These are phyloP conservation scores for Herpetotheres cachinnans DNA, from an alignment of 2,113 vertebrate species.

Conservation along the genomic window DNA sequence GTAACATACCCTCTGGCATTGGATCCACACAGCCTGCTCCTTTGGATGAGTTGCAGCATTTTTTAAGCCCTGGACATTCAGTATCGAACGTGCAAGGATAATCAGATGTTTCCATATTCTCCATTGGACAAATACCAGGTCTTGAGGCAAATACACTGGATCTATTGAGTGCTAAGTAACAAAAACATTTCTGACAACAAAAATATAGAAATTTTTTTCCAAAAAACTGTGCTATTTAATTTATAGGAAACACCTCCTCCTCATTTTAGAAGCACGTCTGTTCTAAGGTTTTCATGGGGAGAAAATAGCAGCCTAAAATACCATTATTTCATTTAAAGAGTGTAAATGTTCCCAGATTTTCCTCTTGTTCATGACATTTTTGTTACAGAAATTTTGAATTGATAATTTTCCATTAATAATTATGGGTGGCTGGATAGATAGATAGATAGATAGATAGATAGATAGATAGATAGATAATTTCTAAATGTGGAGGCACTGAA, in stretches of 20 bases:
- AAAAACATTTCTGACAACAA: neutral
- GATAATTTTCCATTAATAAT: neutral
- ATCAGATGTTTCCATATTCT: neutral
- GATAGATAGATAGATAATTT: neutral
- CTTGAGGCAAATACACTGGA: conserved; percentile 77
- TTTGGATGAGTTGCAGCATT: conserved; percentile 80
- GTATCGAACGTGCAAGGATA: conserved; percentile 75
- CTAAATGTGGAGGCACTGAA: neutral
- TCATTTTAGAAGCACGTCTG: neutral
- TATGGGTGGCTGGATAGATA: neutral
- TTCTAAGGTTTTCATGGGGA: neutral
- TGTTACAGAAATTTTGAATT: neutral
- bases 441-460: neutral
- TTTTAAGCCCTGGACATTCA: conserved; percentile 86
- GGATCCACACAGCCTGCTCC: conserved; percentile 58
- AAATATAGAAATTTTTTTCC: neutral
- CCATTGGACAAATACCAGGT: conserved; percentile 81
- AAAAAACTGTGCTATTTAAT: neutral
- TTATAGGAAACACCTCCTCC: conserved; percentile 12
- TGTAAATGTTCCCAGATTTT: neutral
- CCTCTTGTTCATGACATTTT: neutral
- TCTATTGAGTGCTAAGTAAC: conserved; percentile 73
- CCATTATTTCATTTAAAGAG: neutral
- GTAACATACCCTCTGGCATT: conserved; percentile 64
- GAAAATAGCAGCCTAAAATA: neutral